phyloP scores from a whole-genome alignment of 2,888 invertebrate species.

The Lathronympha strigana region DNA sequence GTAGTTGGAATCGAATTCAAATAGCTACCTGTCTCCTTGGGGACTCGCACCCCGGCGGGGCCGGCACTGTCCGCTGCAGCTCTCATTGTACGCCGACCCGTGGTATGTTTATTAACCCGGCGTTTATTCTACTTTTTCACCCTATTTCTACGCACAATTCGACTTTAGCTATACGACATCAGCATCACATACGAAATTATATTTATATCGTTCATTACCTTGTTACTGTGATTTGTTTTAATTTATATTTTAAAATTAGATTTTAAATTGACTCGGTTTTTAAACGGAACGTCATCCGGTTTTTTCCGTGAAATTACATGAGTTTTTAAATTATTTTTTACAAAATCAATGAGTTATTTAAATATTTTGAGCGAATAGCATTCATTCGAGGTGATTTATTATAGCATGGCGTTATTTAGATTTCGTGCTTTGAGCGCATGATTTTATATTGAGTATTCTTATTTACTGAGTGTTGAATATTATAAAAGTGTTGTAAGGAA shows the following conservation, averaged over 20 bases:
- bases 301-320: conserved; percentile 54
- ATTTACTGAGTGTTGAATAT: conserved; percentile 67
- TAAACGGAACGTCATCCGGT: conserved; percentile 60
- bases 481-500: conserved; percentile 69
- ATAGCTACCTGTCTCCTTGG: background rate
- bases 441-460: conserved; percentile 73
- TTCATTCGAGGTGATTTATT: conserved; percentile 58
- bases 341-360: conserved; percentile 43
- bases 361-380: conserved; percentile 29
- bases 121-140: conserved; percentile 9
- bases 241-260: conserved; percentile 62
- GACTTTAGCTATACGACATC: conserved; percentile 56
- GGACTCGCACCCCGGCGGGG: background rate
- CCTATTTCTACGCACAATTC: conserved; percentile 50
- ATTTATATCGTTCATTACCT: conserved; percentile 69
- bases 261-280: conserved; percentile 60
- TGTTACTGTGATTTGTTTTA: conserved; percentile 81
- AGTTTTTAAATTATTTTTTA: conserved; percentile 57
- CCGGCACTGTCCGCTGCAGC: background rate
- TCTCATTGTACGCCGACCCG: conserved; percentile 5
- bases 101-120: conserved; percentile 3
- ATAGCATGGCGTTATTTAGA: conserved; percentile 65
- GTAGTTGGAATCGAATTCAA: conserved; percentile 22
- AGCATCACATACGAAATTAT: conserved; percentile 66
- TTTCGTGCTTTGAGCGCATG: conserved; percentile 80